Evolutionary conservation across 1,140 invertebrate genomes (phyloP), one percentile per base, ranked within the genome.

Genomic region (Anoplophora glabripennis): DNA sequence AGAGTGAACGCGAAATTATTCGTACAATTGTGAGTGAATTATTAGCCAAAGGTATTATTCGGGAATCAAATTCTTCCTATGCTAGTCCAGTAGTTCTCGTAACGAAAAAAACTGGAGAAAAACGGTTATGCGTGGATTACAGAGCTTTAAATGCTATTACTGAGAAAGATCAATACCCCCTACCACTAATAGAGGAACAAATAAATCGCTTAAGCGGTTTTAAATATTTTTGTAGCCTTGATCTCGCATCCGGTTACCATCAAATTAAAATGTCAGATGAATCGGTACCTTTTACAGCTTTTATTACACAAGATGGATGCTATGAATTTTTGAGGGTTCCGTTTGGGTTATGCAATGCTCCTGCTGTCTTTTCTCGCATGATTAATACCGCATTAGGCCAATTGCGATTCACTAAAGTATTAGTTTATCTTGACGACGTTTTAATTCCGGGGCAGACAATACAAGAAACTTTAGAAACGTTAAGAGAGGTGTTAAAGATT

Each of bases 111-210:
- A 28, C 34, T 11, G 21, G 17, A 12, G 7, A 54, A n/a, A 54
- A 54, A 54, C 8, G 40, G 21, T n/a, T 54, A 7, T 15, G 42
- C 4, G 49, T 70, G 11, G 69, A 72, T 51, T 70, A 59, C 56
- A 40, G 64, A 9, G 14, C 34, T 1, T 37, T 72, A 8, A 72
- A 72, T 57, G 66, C 62, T 52, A 46, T 65, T 5, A 64, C 59
- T 7, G 36, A 53, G 1, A 69, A 65, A 35, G 55, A 68, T 56
- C 51, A 38, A 11, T 57, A 40, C 28, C 42, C 45, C 7, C 33
- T 56, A 34, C 44, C 42, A 28, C 3, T 56, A 12, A 56, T 56
- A n/a, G 44, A 56, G 21, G 54, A 56, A 11, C 28, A 48, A 21
- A 48, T 56, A 15, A 44, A 56, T 44, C 12, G 5, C 14, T 48